Percentiles rank a stretch among this genome's conserved stretches.
phyloP scores from a whole-genome alignment of 2,113 vertebrate genomes.

The Mobula birostris region DNA sequence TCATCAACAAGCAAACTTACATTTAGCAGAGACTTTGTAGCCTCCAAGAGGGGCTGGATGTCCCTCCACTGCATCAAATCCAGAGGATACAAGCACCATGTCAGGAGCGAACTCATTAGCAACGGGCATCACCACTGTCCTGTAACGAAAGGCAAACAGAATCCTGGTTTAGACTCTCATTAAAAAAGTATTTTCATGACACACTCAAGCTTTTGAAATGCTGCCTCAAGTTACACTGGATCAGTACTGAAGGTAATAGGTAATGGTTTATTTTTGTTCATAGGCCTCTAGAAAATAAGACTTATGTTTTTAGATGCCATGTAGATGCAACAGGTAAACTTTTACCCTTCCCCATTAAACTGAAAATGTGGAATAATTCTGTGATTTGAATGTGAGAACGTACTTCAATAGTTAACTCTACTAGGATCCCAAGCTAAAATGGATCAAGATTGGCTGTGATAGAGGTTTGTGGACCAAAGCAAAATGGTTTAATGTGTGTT shows the following conservation, averaged over 20 bases:
- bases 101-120: constrained; percentile 89
- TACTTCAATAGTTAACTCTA: background rate
- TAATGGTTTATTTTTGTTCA: background rate
- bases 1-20: constrained; percentile 60
- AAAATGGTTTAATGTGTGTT: constrained; percentile 4
- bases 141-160: constrained; percentile 48
- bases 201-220: background rate
- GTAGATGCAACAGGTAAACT: background rate
- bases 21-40: constrained; percentile 85
- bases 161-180: background rate
- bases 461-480: background rate
- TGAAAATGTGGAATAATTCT: background rate
- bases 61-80: constrained; percentile 88
- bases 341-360: background rate
- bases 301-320: background rate
- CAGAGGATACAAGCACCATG: constrained; percentile 86
- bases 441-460: background rate
- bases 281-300: background rate
- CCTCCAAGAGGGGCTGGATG: constrained; percentile 86
- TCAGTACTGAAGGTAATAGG: background rate
- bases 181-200: background rate
- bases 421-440: background rate
- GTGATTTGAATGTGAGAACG: background rate
- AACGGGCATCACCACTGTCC: constrained; percentile 89
- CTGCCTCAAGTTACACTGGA: background rate